Base-by-base conservation (phyloP, 2,888 invertebrate species). In the Leuctra nigra region DNA sequence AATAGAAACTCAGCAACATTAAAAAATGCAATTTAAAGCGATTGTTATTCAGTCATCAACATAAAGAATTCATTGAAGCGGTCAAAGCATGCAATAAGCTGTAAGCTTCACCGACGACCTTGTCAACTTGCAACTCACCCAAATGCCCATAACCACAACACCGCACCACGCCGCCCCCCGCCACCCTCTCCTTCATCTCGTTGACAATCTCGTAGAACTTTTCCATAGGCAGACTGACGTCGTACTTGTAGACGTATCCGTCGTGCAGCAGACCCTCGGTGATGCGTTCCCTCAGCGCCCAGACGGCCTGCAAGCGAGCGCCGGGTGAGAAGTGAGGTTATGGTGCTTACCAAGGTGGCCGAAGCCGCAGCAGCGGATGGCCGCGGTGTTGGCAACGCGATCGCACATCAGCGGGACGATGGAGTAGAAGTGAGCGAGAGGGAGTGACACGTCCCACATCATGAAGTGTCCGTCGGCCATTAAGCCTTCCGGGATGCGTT, bases 401-500 rank as follows among this genome's bases (percentile, higher is more conserved):
- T 84, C 73, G 24, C 77, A 74, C 70, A 92, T 78, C 25, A 79
- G 79, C 16, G 84, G 81, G 3, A 96, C 89, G 39, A 96, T 75
- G 16, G 85, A 81, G 71, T 98, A 98, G 73, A 93, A 97, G 56
- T 84, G 72, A 7, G 79, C 73, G 36, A 90, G 73, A 0, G 97
- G 97, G 57, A 98, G 70, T 0, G 97, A 96, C 3, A 99, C 81
- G 70, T 99, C 99, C 69, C 97, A 97, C 70, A 97, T 97, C 73
- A 90, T 96, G 53, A 90, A 84, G 72, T 92, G 95, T 6, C 96
- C 96, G 63, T 91, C 90, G 9, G 74, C 69, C 58, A 87, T 68
- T 13, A 90, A 77, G 0, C 87, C 85, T 59, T 85, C 86, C 1
- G 92, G 81, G 46, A 96, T 86, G 56, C 86, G 77, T 73, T 97